phyloP scores from a whole-genome alignment of 2,797 vertebrate genomes.

The Microctenopoma stevenorrisi region DNA sequence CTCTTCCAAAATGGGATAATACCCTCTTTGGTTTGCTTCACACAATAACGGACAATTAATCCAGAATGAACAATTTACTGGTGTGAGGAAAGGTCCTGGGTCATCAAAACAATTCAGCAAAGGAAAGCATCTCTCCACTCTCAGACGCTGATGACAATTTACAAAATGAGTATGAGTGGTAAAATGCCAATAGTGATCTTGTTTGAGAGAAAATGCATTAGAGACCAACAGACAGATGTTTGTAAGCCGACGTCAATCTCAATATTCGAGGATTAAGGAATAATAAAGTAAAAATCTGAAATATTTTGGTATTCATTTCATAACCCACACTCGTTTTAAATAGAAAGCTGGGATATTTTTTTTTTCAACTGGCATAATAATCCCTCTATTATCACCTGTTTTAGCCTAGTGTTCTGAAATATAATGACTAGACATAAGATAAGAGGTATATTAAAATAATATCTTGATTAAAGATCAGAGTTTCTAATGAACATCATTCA shows the following conservation, averaged over 20 bases:
- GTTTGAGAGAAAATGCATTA: conserved; percentile 34
- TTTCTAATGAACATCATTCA: background rate
- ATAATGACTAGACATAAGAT: background rate
- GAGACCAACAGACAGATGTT: background rate
- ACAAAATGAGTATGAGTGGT: conserved; percentile 45
- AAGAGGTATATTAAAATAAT: background rate
- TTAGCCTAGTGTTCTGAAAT: background rate
- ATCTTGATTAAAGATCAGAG: background rate
- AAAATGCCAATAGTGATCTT: conserved; percentile 53
- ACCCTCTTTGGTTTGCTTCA: conserved; percentile 50
- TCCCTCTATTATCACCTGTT: background rate
- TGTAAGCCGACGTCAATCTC: background rate
- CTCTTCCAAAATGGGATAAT: conserved; percentile 65
- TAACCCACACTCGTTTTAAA: background rate
- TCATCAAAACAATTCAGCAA: conserved; percentile 53
- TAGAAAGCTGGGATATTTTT: background rate
- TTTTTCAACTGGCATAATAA: background rate
- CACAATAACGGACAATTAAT: conserved; percentile 63
- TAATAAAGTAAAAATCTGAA: too few species aligned
- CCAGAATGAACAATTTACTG: conserved; percentile 49
- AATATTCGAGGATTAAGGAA: background rate
- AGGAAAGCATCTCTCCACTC: conserved; percentile 33
- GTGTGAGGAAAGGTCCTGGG: conserved; percentile 46
- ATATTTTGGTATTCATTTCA: too few species aligned
- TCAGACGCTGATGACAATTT: conserved; percentile 50